A percentile compares a stretch with the other conserved stretches of the same genome.
Evolutionary conservation across 2,888 invertebrate species (phyloP).

Genomic region (Trachelus stipa): DNA sequence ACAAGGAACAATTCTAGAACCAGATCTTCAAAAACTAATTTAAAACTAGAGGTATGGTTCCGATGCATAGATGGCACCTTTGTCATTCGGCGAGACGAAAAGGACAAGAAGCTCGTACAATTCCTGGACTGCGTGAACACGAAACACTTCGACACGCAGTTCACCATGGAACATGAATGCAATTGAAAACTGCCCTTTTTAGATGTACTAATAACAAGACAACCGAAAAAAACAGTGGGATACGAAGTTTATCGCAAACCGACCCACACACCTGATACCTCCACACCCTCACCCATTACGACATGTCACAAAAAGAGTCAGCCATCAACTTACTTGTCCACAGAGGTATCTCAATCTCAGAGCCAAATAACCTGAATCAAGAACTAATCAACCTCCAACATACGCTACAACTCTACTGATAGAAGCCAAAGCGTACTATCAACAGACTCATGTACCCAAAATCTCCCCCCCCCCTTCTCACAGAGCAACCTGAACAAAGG

Average conservation of each 20-base stretch:
- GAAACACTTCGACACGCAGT: slow-evolving; percentile 25
- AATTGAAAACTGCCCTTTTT: slow-evolving; percentile 29
- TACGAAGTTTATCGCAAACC: slow-evolving; percentile 33
- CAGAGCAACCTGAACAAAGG: no score
- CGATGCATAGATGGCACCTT: slow-evolving; percentile 37
- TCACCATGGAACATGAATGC: slow-evolving; percentile 35
- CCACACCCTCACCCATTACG: slow-evolving; percentile 19
- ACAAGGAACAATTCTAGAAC: slow-evolving; percentile 31
- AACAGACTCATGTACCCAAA: no score
- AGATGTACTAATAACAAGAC: slow-evolving; percentile 27
- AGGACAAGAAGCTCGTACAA: slow-evolving; percentile 25
- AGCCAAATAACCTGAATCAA: neutral
- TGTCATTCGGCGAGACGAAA: slow-evolving; percentile 35
- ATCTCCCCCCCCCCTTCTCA: no score
- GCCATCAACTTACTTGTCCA: slow-evolving; percentile 11
- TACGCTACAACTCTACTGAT: neutral
- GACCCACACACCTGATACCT: slow-evolving; percentile 29
- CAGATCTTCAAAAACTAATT: slow-evolving; percentile 13
- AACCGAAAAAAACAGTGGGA: slow-evolving; percentile 22
- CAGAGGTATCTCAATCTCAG: slow-evolving; percentile 4
- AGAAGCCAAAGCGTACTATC: no score
- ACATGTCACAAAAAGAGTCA: slow-evolving; percentile 19
- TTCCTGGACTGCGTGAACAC: slow-evolving; percentile 29
- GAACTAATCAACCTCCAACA: neutral
- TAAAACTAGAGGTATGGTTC: slow-evolving; percentile 21